Percentiles rank a stretch among this genome's conserved stretches.
phyloP scores from a whole-genome alignment of 2,113 vertebrate genomes.

The Gymnocephalus cernua region DNA sequence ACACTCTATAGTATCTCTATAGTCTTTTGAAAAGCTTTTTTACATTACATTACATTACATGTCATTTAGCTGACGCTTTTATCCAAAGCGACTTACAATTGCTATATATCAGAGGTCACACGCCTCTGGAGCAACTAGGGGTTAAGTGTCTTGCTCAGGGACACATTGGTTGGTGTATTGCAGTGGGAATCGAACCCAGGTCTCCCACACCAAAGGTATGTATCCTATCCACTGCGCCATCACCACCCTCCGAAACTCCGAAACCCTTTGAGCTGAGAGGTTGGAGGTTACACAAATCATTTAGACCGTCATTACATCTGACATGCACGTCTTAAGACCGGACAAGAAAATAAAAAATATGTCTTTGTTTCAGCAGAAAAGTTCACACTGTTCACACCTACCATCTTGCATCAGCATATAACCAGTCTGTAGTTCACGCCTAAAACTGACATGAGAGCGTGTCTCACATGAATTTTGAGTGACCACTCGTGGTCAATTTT shows the following conservation, averaged over 20 bases:
- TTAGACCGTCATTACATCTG: not conserved
- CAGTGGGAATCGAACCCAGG: too few species aligned
- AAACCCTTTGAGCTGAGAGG: not conserved
- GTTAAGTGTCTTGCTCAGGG: too few species aligned
- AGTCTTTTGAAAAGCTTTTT: constrained; percentile 3
- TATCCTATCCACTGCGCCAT: too few species aligned
- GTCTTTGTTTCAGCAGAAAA: not conserved
- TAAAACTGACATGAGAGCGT: not conserved
- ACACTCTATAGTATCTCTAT: too few species aligned
- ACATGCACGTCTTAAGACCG: not conserved
- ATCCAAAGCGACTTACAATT: too few species aligned
- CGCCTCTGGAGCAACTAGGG: too few species aligned
- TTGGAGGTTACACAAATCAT: not conserved
- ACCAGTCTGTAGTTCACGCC: constrained; percentile 20
- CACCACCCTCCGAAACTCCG: too few species aligned
- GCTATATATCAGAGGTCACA: too few species aligned
- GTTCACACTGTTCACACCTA: not conserved
- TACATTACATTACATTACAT: too few species aligned
- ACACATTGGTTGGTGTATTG: too few species aligned
- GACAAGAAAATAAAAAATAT: not conserved
- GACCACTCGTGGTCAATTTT: not conserved
- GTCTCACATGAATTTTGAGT: not conserved
- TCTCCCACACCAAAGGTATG: too few species aligned
- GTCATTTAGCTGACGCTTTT: too few species aligned
- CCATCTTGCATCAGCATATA: not conserved